Base-by-base conservation (phyloP, 2,888 invertebrate species). In the Trachelus troglodyta region DNA sequence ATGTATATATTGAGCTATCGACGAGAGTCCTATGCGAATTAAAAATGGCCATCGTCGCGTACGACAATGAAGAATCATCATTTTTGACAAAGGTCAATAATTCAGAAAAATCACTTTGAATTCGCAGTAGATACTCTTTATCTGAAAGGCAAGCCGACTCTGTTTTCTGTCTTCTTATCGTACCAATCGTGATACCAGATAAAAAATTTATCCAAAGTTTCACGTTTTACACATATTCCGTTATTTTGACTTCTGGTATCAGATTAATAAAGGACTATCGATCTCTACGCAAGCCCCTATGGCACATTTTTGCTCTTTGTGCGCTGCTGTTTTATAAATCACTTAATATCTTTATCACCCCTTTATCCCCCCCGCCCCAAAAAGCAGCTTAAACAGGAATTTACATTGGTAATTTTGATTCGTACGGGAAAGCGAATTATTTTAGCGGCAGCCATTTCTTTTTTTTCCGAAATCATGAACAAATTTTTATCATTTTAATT, bases 1-100 rank as follows among this genome's bases (percentile, higher is more conserved):
- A 76, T 78, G 75, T 78, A 73, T 76, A 76, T 77, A 78, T 78
- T 78, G 78, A 78, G 76, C 76, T 78, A 78, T 78, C 75, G 69
- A 78, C 56, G 75, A 69, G 37, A 75, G 71, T 75, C 68, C 71
- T 37, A 40, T 40, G 23, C 68, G 75, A 75, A 77, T 75, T 78
- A 34, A 40, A 73, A 56, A 56, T 56, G 56, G 56, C 23, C 56
- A 23, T 23, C 56, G 56, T 56, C 56, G 23, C 23, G 9, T 56
- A 23, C 23, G 9, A 23, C 56, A 23, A 56, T 23, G 23, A 9
- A 23, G 56, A 9, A 15, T 56, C 56, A 1, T 56, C 9, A 56
- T 56, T 15, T 23, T 56, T 56, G 56, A 56, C 23, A 23, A 56
- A 56, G 56, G 56, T 56, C 23, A 23, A 40, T 23, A 40, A 6